Base-by-base conservation (phyloP, 2,113 vertebrate genomes). In the Gallinago media region DNA sequence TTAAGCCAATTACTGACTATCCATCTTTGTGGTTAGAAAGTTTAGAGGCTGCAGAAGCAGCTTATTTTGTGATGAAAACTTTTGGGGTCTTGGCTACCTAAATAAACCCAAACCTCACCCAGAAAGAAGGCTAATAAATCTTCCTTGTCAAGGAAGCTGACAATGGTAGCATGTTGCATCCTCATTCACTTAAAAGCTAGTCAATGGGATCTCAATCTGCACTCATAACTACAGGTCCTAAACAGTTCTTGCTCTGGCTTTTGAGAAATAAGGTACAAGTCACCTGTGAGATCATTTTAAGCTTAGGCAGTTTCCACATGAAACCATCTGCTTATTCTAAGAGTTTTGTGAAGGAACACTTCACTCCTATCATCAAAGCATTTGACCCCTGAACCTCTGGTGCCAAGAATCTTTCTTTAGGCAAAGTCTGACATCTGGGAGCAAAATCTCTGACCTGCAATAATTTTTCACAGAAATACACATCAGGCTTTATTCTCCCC, bases 281-380 rank as follows among this genome's bases (percentile, higher is more conserved):
- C 97, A 98, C 87, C 97, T 77, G 94, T 92, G 96, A 96, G 92
- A 97, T 40, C 81, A 87, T 61, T 89, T 84, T 77, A 82, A 84
- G 81, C 81, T 91, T 18, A 32, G 27, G 83, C 85, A 85, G 54
- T 77, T 88, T 88, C 92, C 82, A 61, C 74, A 19, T 61, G 21
- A 84, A 95, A 75, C 92, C 98, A 98, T 98, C 98, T 98, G 98
- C 97, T 96, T 89, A 18, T 82, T 58, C 73, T 16, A 49, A 81
- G 86, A 32, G 96, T 96, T 98, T 89, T 85, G 89, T 66, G 85
- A 97, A 85, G 93, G 86, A 96, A 94, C 97, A 56, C 94, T 96
- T 97, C 83, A 73, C 92, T 68, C 67, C 88, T 93, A 94, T 97
- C 98, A 97, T 98, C 97, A 98, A 98, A 98, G 97, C 86, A 25